Conservation (phyloP, 1,140 invertebrate species). For the Drosophila lini region DNA sequence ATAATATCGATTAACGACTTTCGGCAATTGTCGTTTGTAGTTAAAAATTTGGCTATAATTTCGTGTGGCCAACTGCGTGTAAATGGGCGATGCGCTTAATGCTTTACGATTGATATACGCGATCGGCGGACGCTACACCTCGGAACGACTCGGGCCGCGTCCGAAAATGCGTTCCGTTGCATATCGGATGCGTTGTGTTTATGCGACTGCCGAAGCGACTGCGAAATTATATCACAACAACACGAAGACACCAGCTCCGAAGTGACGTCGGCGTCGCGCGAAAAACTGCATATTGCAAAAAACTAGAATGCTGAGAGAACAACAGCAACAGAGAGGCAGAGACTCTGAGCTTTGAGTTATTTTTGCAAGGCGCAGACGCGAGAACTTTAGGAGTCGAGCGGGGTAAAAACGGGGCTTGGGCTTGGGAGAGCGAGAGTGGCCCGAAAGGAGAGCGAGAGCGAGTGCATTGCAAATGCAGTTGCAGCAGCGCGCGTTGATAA, state of each 20-base stretch:
- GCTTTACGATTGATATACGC: conserved; percentile 83
- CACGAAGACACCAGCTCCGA: conserved; percentile 70
- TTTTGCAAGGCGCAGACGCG: conserved; percentile 70
- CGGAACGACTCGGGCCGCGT: conserved; percentile 84
- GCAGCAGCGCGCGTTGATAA: conserved; percentile 79
- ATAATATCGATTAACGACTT: conserved; percentile 9
- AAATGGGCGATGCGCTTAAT: conserved; percentile 77
- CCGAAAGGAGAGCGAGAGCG: conserved; percentile 19
- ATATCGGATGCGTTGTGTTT: conserved; percentile 85
- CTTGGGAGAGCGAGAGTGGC: conserved; percentile 4
- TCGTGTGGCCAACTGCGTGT: conserved; percentile 46
- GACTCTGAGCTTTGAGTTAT: conserved; percentile 51
- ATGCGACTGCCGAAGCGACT: conserved; percentile 84
- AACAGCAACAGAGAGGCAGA: conserved; percentile 11
- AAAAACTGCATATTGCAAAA: conserved; percentile 77
- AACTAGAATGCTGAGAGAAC: conserved; percentile 71
- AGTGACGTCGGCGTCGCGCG: conserved; percentile 54
- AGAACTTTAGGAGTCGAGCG: conserved; percentile 76
- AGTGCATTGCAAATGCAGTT: conserved; percentile 60
- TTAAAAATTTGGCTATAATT: conserved; percentile 17
- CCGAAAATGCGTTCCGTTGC: conserved; percentile 85
- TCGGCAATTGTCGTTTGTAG: conserved; percentile 21
- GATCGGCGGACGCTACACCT: conserved; percentile 85
- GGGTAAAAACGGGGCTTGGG: conserved; percentile 45
- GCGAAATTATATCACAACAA: conserved; percentile 84